A percentile compares a stretch with the other conserved stretches of the same genome.
phyloP scores from a whole-genome alignment of 1,140 invertebrate genomes.

The Sycophila sp. region DNA sequence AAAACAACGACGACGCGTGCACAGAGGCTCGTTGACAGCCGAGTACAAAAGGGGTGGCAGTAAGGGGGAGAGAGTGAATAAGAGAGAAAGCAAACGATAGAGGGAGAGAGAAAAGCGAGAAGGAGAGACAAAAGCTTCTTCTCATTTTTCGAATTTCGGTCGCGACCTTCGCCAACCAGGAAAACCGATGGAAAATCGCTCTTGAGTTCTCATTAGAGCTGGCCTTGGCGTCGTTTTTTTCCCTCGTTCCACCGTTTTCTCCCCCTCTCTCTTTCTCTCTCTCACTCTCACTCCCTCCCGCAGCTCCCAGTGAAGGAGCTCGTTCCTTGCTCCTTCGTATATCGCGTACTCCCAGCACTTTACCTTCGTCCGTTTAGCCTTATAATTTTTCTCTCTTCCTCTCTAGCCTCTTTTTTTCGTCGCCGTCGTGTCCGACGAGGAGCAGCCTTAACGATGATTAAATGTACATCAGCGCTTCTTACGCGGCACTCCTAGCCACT shows the following conservation, averaged over 20 bases:
- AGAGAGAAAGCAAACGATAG: not conserved
- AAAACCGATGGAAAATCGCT: constrained; percentile 49
- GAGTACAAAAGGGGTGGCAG: constrained; percentile 4
- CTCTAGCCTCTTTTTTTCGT: too few species aligned
- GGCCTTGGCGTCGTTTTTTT: constrained; percentile 42
- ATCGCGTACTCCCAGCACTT: too few species aligned
- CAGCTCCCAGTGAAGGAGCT: too few species aligned
- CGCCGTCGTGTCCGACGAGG: not conserved
- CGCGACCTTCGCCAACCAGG: constrained; percentile 44
- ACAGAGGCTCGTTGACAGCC: not conserved
- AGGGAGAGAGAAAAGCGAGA: not conserved
- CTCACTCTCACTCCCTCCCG: too few species aligned
- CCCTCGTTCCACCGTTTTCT: not conserved
- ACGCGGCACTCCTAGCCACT: not conserved
- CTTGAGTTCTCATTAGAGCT: constrained; percentile 49
- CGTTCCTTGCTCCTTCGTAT: too few species aligned
- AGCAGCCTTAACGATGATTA: not conserved
- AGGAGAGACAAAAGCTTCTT: constrained; percentile 34
- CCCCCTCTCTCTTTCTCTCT: not conserved
- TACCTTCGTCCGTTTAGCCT: too few species aligned
- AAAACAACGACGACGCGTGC: not conserved
- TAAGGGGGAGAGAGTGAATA: not conserved
- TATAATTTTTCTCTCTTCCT: constrained; percentile 1
- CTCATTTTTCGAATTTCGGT: constrained; percentile 39
- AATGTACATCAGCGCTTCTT: not conserved